Evolutionary conservation across 2,888 invertebrate species (phyloP).

Genomic region (Netelia inedita): DNA sequence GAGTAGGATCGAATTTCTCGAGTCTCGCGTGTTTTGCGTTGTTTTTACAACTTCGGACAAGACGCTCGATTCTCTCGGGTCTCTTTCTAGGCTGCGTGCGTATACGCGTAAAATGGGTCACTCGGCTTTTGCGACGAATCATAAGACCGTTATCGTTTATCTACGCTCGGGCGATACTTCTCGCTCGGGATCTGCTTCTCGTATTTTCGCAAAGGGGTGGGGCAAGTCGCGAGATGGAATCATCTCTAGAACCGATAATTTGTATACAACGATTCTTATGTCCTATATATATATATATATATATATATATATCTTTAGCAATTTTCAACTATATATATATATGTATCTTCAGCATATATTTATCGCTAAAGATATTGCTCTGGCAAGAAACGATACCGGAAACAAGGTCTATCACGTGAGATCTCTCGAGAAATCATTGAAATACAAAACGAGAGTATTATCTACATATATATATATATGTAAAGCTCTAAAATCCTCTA

Average conservation of each 20-base stretch:
- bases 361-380: neutral
- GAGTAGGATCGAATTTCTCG: no score
- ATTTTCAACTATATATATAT: neutral
- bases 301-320: no score
- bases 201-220: neutral
- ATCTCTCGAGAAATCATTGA: constrained; percentile 3
- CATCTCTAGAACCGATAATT: constrained; percentile 9
- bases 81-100: neutral
- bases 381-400: constrained; percentile 19
- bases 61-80: no score
- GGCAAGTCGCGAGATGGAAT: neutral
- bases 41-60: no score
- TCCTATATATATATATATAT: no score
- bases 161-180: constrained; percentile 1
- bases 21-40: no score
- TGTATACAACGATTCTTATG: neutral
- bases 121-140: neutral
- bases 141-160: constrained; percentile 9
- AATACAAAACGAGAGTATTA: neutral
- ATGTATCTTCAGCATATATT: neutral
- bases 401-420: constrained; percentile 7
- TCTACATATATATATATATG: constrained; percentile 1
- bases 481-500: neutral
- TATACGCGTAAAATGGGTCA: neutral
- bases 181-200: neutral